Evolutionary conservation across 2,113 vertebrate genomes (phyloP).

Genomic region (Leptodactylus fuscus): DNA sequence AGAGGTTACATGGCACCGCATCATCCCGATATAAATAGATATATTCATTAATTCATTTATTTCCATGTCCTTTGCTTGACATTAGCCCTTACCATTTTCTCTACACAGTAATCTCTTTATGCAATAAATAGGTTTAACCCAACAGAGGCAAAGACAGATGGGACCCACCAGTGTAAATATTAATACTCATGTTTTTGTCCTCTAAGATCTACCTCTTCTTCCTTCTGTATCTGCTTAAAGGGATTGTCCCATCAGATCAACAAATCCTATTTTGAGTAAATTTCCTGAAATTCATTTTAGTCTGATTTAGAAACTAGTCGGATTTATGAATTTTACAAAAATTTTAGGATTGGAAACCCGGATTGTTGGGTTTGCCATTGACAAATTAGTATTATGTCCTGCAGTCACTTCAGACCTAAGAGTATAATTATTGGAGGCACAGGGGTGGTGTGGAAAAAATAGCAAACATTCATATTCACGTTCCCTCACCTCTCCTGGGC

Average conservation of each 20-base stretch:
- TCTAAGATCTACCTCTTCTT: background rate
- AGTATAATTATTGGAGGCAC: no score
- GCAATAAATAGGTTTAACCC: background rate
- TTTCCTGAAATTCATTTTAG: no score
- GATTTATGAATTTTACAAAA: no score
- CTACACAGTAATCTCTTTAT: background rate
- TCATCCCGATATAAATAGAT: slow-evolving; percentile 39
- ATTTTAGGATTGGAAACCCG: no score
- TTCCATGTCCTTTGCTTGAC: slow-evolving; percentile 36
- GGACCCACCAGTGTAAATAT: background rate
- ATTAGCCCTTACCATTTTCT: slow-evolving; percentile 13
- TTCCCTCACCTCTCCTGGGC: no score
- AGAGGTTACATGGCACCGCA: background rate
- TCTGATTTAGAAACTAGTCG: no score
- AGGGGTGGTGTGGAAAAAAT: no score
- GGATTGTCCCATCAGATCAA: background rate
- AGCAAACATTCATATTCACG: no score
- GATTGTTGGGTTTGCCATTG: no score
- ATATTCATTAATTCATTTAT: slow-evolving; percentile 43
- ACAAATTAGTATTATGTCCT: no score
- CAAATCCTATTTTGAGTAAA: no score
- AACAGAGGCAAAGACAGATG: background rate
- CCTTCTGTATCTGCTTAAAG: background rate
- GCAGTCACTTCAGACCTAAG: no score
- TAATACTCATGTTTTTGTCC: background rate